Evolutionary conservation across 2,113 vertebrate species (phyloP).

Genomic region (Eurypyga helias): DNA sequence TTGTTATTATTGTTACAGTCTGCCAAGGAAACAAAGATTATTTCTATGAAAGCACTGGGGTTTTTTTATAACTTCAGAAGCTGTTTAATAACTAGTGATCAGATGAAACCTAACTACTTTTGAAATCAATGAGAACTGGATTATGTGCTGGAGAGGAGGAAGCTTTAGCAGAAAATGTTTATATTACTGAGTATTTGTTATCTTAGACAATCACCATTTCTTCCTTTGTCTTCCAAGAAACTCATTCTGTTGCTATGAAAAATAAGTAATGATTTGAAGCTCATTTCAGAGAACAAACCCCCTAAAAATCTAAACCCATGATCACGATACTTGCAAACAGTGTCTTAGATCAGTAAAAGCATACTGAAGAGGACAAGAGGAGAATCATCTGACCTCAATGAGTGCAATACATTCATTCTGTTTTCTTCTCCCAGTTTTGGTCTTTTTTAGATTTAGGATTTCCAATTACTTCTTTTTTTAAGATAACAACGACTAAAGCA

Average conservation of each 20-base stretch:
- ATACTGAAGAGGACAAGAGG: neutral
- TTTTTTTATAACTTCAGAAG: neutral
- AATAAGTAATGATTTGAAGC: neutral
- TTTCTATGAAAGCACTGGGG: neutral
- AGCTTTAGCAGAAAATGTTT: conserved; percentile 25
- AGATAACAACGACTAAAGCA: neutral
- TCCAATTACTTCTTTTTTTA: neutral
- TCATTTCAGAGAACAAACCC: neutral
- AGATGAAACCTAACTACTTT: conserved; percentile 21
- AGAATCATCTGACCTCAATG: neutral
- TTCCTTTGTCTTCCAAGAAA: neutral
- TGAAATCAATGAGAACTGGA: conserved; percentile 41
- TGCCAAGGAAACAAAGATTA: conserved; percentile 30
- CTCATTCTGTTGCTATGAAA: neutral
- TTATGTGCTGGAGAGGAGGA: neutral
- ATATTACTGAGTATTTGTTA: conserved; percentile 1
- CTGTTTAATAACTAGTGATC: conserved; percentile 38
- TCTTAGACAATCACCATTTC: neutral
- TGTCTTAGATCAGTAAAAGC: neutral
- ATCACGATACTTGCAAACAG: neutral
- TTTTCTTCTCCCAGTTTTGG: neutral
- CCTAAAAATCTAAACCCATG: neutral
- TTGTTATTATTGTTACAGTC: conserved; percentile 44
- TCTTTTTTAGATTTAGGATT: neutral
- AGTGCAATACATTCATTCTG: neutral